Evolutionary conservation across 2,888 invertebrate genomes (phyloP), one percentile per base, ranked within the genome.

Genomic region (Melikaiella ostensackeni): DNA sequence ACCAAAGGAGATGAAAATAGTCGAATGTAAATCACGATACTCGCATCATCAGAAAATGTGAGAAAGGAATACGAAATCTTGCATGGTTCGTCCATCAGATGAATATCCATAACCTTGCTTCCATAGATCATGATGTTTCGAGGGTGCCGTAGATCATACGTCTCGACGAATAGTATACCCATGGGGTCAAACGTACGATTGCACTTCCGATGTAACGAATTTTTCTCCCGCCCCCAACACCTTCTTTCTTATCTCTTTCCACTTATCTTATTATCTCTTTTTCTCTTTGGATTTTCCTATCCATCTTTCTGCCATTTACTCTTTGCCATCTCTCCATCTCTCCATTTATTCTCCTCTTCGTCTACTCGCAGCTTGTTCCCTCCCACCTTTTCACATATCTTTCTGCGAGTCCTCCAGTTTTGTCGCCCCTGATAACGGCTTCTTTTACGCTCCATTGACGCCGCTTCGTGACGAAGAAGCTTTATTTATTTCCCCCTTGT

Each of bases 341-440:
- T 77, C 77, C 81, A 83, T 83, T 81, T 81, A 80, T 83, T 83
- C 82, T 82, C 80, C 77, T 82, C 77, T 33, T 19, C 75, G 50
- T 61, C 42, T 64, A 35, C 66, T 30, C 55, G 21, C 27, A 16
- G 11, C n/a, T 64, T 35, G n/a, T 57, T 62, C 77, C 21, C 55
- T 62, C 46, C 35, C 50, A 55, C 66, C 6, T 74, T 62, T 35
- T 4, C 38, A 70, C 70, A 70, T 50, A 46, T 70, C 70, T 50
- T 70, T 70, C 50, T 50, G 27, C 50, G 30, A 70, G 70, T 30
- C 46, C 11, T 50, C 66, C 50, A 50, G 46, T 70, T 70, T 70
- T 50, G 46, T 50, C 70, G 50, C 50, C 30, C 42, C 50, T 46
- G 70, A 70, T 70, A 70, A 70, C 46, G 46, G 46, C 46, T 70